These are phyloP conservation scores for Argyresthia albistria DNA, from an alignment of 2,888 invertebrate genomes.

Conservation along the genomic window DNA sequence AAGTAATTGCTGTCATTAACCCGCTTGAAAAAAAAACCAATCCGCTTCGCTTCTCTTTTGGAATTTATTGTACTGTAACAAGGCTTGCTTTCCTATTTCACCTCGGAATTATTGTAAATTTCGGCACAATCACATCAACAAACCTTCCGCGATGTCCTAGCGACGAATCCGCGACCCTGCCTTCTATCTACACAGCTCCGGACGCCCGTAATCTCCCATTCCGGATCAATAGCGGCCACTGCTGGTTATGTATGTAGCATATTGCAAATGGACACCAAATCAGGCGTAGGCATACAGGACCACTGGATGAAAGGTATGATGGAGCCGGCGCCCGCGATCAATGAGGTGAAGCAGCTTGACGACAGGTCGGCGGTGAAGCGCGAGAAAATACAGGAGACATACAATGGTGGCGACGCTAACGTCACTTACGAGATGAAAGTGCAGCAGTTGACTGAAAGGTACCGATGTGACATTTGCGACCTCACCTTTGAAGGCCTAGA, in stretches of 20 bases:
- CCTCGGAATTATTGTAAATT: constrained; percentile 45
- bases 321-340: constrained; percentile 46
- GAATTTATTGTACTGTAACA: constrained; percentile 71
- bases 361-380: constrained; percentile 47
- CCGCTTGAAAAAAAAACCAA: constrained; percentile 58
- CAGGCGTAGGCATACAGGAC: constrained; percentile 52
- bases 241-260: constrained; percentile 35
- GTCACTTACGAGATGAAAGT: constrained; percentile 47
- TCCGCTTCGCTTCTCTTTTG: constrained; percentile 71
- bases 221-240: constrained; percentile 50
- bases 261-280: constrained; percentile 56
- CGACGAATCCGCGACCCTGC: constrained; percentile 19
- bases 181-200: constrained; percentile 15
- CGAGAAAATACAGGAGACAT: constrained; percentile 60
- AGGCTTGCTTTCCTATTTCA: constrained; percentile 69
- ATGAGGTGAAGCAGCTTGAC: constrained; percentile 41
- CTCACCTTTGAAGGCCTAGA: constrained; percentile 60
- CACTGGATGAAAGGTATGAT: constrained; percentile 68
- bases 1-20: constrained; percentile 58
- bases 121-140: constrained; percentile 54
- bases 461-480: constrained; percentile 57
- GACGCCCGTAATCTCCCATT: constrained; percentile 21
- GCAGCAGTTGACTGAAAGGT: constrained; percentile 33
- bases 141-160: constrained; percentile 30
- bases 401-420: constrained; percentile 35